Percentiles rank a stretch among this genome's conserved stretches.
Evolutionary conservation across 64 coral and sea anemone genomes (phyloP).

Genomic region (Hydrozoanthus tunicans): DNA sequence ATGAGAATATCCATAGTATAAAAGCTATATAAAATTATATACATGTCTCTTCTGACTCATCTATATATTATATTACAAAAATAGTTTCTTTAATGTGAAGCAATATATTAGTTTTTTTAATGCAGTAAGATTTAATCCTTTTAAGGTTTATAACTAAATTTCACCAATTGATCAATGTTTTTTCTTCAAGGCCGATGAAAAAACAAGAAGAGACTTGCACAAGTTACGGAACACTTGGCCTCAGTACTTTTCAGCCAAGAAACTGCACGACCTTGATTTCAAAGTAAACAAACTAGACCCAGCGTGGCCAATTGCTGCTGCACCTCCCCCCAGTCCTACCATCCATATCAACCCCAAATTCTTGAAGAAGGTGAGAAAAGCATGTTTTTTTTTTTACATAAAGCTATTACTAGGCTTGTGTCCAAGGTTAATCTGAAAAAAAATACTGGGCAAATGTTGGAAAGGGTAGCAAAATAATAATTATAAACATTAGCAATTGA

Average conservation of each 20-base stretch:
- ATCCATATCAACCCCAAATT: constrained; percentile 99
- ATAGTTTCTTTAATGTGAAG: no score
- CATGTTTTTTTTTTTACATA: not conserved
- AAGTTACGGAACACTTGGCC: constrained; percentile 95
- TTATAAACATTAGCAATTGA: no score
- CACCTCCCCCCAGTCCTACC: constrained; percentile 90
- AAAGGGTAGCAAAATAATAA: no score
- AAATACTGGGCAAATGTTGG: no score
- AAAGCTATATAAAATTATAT: no score
- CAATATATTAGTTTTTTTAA: no score
- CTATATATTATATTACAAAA: no score
- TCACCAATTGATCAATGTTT: not conserved
- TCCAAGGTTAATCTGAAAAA: no score
- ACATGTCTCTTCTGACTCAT: no score
- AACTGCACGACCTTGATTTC: constrained; percentile 89
- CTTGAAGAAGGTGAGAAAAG: constrained; percentile 81
- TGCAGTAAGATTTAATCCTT: no score
- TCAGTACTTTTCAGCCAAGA: constrained; percentile 81
- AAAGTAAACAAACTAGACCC: constrained; percentile 82
- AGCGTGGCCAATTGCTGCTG: constrained; percentile 76
- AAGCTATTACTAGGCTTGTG: no score
- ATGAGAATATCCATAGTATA: no score
- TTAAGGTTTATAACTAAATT: not conserved
- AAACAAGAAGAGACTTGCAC: constrained; percentile 82
- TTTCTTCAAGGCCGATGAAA: constrained; percentile 88